phyloP scores from a whole-genome alignment of 2,113 vertebrate genomes.

The Larimichthys polyactis region DNA sequence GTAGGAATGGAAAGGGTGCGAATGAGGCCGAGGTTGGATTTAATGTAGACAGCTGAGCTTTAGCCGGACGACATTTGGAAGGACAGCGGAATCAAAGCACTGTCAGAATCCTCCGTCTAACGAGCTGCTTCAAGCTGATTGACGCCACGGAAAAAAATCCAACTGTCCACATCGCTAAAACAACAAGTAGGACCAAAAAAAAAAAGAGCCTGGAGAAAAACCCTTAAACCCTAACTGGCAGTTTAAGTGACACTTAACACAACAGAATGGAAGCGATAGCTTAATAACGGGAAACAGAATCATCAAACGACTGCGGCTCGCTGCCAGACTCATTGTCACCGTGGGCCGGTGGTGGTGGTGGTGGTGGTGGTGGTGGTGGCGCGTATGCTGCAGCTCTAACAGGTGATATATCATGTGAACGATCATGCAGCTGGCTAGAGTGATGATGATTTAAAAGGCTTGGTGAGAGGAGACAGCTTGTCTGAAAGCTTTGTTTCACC shows the following conservation, averaged over 20 bases:
- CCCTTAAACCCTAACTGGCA: constrained; percentile 48
- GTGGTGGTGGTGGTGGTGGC: constrained; percentile 4
- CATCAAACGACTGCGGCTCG: constrained; percentile 38
- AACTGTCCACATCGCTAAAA: constrained; percentile 53
- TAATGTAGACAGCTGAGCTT: constrained; percentile 55
- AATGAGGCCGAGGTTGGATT: background rate
- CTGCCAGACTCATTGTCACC: constrained; percentile 69
- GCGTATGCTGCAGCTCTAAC: constrained; percentile 59
- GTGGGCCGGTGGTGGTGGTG: constrained; percentile 33
- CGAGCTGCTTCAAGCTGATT: constrained; percentile 62
- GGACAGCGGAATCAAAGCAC: constrained; percentile 48
- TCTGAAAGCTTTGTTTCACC: constrained; percentile 80
- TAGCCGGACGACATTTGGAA: constrained; percentile 44
- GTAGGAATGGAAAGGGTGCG: background rate
- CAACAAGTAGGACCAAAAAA: constrained; percentile 37
- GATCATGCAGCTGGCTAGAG: constrained; percentile 70
- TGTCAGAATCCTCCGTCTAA: constrained; percentile 62
- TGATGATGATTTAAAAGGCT: constrained; percentile 85
- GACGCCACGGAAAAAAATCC: constrained; percentile 57
- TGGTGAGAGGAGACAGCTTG: constrained; percentile 75
- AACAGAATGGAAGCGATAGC: constrained; percentile 52
- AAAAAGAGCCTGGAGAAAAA: constrained; percentile 19
- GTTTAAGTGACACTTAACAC: constrained; percentile 67
- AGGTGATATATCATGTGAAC: constrained; percentile 75
- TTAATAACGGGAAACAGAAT: constrained; percentile 69